phyloP scores from a whole-genome alignment of 2,888 invertebrate genomes.

The Pegoplata infirma region DNA sequence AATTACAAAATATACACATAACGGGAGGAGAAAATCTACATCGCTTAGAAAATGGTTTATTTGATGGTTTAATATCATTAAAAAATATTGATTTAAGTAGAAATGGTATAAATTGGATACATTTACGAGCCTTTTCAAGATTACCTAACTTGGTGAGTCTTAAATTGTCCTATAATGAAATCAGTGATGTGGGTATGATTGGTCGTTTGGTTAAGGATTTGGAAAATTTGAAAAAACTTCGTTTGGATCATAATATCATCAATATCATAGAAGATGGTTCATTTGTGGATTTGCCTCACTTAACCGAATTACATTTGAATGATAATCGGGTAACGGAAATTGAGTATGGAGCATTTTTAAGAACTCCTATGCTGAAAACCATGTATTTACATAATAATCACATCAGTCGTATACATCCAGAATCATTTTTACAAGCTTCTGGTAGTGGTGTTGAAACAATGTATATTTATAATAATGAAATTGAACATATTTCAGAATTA shows the following conservation, averaged over 20 bases:
- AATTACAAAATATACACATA: conserved; percentile 86
- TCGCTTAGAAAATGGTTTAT: conserved; percentile 85
- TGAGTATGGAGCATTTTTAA: conserved; percentile 88
- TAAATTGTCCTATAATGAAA: conserved; percentile 84
- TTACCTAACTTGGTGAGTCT: conserved; percentile 86
- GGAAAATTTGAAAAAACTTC: conserved; percentile 84
- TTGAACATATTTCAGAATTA: conserved; percentile 86
- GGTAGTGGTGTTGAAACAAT: conserved; percentile 88
- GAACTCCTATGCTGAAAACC: conserved; percentile 85
- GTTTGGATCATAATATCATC: conserved; percentile 86
- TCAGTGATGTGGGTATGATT: conserved; percentile 89
- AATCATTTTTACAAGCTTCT: conserved; percentile 87
- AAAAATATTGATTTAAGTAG: conserved; percentile 86
- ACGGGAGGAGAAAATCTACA: conserved; percentile 84
- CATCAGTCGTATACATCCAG: conserved; percentile 87
- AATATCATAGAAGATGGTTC: conserved; percentile 86
- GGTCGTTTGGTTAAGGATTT: conserved; percentile 88
- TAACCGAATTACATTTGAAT: conserved; percentile 84
- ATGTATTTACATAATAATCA: conserved; percentile 88
- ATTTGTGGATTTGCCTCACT: conserved; percentile 86
- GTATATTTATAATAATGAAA: conserved; percentile 86
- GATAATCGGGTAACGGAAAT: conserved; percentile 87
- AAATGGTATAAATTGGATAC: conserved; percentile 87
- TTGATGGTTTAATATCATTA: conserved; percentile 84
- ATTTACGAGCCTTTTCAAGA: conserved; percentile 85